Percentiles rank a stretch among this genome's conserved stretches.
Evolutionary conservation across 2,113 vertebrate species (phyloP).

Genomic region (Charina bottae): DNA sequence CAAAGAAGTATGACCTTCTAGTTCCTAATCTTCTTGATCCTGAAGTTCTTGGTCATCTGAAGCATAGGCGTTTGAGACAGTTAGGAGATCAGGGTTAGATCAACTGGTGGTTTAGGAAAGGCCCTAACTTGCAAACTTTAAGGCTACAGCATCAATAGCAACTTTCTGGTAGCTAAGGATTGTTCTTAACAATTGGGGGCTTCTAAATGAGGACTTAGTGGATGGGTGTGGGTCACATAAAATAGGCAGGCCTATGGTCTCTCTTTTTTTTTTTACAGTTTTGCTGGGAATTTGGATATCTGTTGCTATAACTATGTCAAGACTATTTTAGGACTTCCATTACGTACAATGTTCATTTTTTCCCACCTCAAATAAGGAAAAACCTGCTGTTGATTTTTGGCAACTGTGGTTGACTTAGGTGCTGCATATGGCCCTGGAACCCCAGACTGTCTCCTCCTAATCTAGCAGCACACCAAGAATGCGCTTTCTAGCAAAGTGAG

Average conservation of each 20-base stretch:
- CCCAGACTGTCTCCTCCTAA: neutral
- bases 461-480: neutral
- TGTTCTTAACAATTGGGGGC: neutral
- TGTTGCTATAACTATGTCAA: neutral
- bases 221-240: neutral
- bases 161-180: neutral
- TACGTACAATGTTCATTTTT: neutral
- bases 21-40: neutral
- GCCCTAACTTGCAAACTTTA: neutral
- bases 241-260: neutral
- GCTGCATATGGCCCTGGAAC: neutral
- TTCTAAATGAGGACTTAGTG: neutral
- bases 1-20: neutral
- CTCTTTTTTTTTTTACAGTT: neutral
- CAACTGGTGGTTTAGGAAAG: neutral
- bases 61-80: neutral
- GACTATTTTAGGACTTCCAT: neutral
- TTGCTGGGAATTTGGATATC: neutral
- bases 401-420: neutral
- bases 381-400: neutral
- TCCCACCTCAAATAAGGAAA: neutral
- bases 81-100: neutral
- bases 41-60: neutral
- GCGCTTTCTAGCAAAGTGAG: neutral
- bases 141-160: neutral